Conservation (phyloP, 2,113 vertebrate genomes). For the Cinclus mexicanus region DNA sequence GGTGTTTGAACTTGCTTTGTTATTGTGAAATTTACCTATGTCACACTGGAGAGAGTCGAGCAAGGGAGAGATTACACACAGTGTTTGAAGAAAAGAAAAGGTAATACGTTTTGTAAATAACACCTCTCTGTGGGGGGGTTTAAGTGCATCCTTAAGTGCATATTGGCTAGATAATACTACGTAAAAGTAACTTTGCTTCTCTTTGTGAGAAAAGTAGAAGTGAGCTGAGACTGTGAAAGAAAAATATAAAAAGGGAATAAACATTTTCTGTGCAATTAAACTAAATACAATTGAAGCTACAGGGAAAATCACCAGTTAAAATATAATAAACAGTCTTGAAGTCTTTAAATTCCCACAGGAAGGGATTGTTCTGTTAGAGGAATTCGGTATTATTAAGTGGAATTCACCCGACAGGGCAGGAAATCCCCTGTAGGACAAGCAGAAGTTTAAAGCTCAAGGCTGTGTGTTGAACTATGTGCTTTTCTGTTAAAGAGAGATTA, state of each 20-base stretch:
- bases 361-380: slow-evolving; percentile 56
- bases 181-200: slow-evolving; percentile 45
- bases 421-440: slow-evolving; percentile 64
- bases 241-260: slow-evolving; percentile 44
- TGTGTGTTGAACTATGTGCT: slow-evolving; percentile 8
- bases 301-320: slow-evolving; percentile 55
- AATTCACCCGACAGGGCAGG: slow-evolving; percentile 60
- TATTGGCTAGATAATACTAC: slow-evolving; percentile 25
- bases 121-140: slow-evolving; percentile 62
- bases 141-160: slow-evolving; percentile 54
- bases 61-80: slow-evolving; percentile 52
- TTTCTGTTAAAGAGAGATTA: slow-evolving; percentile 13
- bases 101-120: slow-evolving; percentile 71
- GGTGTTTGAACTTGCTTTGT: slow-evolving; percentile 40
- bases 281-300: slow-evolving; percentile 11
- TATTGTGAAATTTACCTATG: slow-evolving; percentile 66
- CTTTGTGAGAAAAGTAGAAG: slow-evolving; percentile 18
- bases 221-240: not conserved
- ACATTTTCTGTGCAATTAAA: slow-evolving; percentile 55
- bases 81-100: slow-evolving; percentile 66
- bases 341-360: slow-evolving; percentile 57
- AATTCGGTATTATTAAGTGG: slow-evolving; percentile 62
- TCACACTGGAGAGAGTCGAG: slow-evolving; percentile 35
- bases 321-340: slow-evolving; percentile 55
- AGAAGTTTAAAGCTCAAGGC: slow-evolving; percentile 64